Evolutionary conservation across 2,113 vertebrate genomes (phyloP).

Genomic region (Columba livia): DNA sequence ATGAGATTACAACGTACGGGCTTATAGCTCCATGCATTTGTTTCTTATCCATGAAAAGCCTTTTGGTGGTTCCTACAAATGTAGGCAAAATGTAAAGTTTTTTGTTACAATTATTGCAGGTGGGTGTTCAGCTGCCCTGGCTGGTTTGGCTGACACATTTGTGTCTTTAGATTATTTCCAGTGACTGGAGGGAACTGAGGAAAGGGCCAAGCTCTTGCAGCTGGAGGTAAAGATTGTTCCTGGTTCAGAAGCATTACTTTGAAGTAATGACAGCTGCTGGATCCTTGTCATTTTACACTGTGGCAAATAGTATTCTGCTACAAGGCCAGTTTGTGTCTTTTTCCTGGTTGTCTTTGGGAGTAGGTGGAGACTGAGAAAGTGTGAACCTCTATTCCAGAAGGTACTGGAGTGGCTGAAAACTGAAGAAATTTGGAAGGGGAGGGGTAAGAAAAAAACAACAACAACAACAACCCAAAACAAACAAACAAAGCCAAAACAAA

Average conservation of each 20-base stretch:
- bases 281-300: neutral
- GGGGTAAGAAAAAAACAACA: neutral
- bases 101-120: neutral
- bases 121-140: neutral
- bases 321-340: neutral
- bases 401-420: neutral
- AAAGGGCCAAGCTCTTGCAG: neutral
- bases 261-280: neutral
- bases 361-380: neutral
- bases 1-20: neutral
- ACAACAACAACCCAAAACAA: neutral
- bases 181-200: neutral
- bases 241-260: neutral
- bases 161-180: neutral
- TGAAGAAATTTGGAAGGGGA: neutral
- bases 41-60: neutral
- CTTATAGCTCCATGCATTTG: neutral
- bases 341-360: accelerated
- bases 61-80: neutral
- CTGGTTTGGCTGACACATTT: neutral
- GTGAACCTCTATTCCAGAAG: neutral
- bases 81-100: neutral
- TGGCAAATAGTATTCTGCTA: neutral
- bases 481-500: too few relatives aligned
- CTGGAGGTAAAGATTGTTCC: neutral